phyloP scores from a whole-genome alignment of 2,888 invertebrate species.

The Piscicola geometra region DNA sequence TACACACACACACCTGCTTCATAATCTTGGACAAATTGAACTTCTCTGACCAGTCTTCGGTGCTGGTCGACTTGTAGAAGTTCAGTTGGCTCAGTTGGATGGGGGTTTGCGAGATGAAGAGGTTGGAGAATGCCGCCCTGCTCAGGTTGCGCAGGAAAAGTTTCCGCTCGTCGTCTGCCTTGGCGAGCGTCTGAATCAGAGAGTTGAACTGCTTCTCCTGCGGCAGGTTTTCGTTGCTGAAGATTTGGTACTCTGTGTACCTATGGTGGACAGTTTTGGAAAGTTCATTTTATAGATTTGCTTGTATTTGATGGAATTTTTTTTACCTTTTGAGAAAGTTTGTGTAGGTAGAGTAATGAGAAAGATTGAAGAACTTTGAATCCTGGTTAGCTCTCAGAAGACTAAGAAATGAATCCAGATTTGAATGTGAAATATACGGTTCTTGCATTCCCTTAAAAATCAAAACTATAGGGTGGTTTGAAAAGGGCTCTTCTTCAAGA shows the following conservation, averaged over 20 bases:
- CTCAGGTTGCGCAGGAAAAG: constrained; percentile 23
- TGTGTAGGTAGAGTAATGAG: neutral
- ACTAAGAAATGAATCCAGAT: neutral
- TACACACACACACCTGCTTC: constrained; percentile 12
- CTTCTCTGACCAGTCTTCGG: constrained; percentile 24
- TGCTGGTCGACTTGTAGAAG: neutral
- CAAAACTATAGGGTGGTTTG: neutral
- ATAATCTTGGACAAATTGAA: constrained; percentile 16
- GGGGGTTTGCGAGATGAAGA: neutral
- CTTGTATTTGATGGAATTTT: no score
- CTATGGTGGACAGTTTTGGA: no score
- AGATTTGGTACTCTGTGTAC: constrained; percentile 5
- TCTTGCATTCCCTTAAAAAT: constrained; percentile 1
- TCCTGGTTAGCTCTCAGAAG: neutral
- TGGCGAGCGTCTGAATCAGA: neutral
- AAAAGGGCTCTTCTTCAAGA: neutral
- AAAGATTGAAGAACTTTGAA: constrained; percentile 2
- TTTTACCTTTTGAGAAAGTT: neutral
- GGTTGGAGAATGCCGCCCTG: constrained; percentile 15
- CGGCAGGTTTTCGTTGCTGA: neutral
- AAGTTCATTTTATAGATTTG: no score
- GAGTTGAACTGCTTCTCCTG: neutral
- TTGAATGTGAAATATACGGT: neutral
- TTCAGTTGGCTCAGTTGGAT: neutral
- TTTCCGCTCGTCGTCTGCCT: constrained; percentile 7